A percentile compares a stretch with the other conserved stretches of the same genome.
Evolutionary conservation across 2,113 vertebrate genomes (phyloP).

Genomic region (Colinus virginianus): DNA sequence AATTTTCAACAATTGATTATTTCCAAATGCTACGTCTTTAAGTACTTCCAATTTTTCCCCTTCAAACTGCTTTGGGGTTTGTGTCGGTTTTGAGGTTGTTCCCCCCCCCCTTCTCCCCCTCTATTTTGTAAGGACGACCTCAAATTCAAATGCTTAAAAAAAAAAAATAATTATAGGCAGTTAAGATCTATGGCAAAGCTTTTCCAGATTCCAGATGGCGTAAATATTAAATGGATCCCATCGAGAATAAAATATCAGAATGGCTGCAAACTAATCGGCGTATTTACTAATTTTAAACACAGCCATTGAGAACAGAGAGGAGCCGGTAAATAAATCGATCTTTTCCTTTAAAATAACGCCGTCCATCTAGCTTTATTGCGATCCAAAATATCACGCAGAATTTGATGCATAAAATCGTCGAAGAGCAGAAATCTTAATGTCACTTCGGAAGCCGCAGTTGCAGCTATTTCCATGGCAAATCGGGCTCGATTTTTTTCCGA

Average conservation of each 20-base stretch:
- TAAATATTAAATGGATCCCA: not conserved
- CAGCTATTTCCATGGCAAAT: not conserved
- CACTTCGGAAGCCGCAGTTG: not conserved
- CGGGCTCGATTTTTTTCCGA: not conserved
- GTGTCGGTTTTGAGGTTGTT: not conserved
- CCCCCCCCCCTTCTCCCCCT: not conserved
- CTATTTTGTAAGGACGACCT: not conserved
- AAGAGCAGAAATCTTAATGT: not conserved
- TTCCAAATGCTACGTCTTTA: constrained; percentile 55
- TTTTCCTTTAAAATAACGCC: not conserved
- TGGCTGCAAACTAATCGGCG: not conserved
- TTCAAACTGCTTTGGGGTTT: not conserved
- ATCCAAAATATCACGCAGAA: not conserved
- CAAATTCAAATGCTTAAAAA: not conserved
- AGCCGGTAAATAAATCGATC: rapidly evolving
- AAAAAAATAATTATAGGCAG: not conserved
- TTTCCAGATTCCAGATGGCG: not conserved
- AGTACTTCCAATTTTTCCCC: not conserved
- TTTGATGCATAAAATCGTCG: not conserved
- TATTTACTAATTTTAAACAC: not conserved
- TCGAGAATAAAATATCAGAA: not conserved
- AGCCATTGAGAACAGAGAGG: not conserved
- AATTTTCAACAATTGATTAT: constrained; percentile 57
- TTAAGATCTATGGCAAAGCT: not conserved
- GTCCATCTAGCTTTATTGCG: not conserved